Conservation (phyloP, 1,140 invertebrate genomes). For the Saccostrea cuccullata region DNA sequence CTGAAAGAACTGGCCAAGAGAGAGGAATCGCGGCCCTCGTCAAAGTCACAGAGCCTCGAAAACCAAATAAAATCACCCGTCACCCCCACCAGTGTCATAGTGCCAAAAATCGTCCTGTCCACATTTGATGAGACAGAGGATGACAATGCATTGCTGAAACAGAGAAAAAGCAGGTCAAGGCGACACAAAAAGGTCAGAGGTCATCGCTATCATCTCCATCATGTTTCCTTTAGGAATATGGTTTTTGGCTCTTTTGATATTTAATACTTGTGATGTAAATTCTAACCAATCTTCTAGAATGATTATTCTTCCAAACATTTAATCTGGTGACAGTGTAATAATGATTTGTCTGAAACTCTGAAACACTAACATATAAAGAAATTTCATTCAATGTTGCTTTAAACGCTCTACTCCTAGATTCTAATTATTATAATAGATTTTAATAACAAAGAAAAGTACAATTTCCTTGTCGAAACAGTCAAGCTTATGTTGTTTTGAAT, state of each 20-base stretch:
- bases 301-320: no score
- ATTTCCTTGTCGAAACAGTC: no score
- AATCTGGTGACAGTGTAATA: no score
- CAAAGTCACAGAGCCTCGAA: not conserved
- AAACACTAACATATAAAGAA: no score
- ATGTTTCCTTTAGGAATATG: not conserved
- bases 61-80: not conserved
- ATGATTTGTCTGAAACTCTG: no score
- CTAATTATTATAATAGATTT: no score
- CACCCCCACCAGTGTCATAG: not conserved
- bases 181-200: constrained; percentile 13
- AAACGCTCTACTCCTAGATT: no score
- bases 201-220: not conserved
- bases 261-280: no score
- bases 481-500: not conserved
- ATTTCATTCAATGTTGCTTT: no score
- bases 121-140: not conserved
- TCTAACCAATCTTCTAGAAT: no score
- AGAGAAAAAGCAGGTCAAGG: constrained; percentile 6
- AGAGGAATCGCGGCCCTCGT: not conserved
- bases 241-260: not conserved
- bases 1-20: constrained; percentile 14
- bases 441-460: no score
- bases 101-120: constrained; percentile 16
- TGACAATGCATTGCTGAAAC: not conserved